A percentile compares a stretch with the other conserved stretches of the same genome.
These are phyloP conservation scores for Lepus europaeus DNA, from an alignment of 2,113 vertebrate species.

Conservation along the genomic window DNA sequence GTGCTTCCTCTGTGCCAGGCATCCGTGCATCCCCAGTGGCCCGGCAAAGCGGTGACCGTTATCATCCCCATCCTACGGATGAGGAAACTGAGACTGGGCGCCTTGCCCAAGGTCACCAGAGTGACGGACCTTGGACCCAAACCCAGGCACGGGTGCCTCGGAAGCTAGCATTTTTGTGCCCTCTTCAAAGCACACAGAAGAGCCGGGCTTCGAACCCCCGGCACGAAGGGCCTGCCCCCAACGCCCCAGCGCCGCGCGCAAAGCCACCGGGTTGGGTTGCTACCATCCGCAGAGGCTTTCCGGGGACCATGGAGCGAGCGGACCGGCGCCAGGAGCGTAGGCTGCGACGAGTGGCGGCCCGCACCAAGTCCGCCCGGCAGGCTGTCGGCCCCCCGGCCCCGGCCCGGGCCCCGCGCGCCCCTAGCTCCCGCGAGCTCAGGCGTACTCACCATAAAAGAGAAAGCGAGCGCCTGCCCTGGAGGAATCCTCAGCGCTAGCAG, in stretches of 20 bases:
- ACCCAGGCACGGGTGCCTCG: not conserved
- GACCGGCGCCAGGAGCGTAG: not conserved
- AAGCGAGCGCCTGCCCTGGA: conserved; percentile 62
- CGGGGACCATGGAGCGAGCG: not conserved
- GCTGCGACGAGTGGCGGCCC: not conserved
- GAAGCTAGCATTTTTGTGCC: not conserved
- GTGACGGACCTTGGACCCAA: conserved; percentile 20
- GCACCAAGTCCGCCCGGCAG: not conserved
- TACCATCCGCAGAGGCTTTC: conserved; percentile 19
- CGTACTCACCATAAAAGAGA: conserved; percentile 81
- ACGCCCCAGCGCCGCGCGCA: not conserved
- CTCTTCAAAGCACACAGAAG: conserved; percentile 8
- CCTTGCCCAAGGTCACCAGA: conserved; percentile 73
- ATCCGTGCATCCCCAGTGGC: not conserved
- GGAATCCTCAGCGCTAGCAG: conserved; percentile 65
- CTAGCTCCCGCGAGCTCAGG: not conserved
- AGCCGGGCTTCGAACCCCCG: conserved; percentile 36
- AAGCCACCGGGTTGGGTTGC: not conserved
- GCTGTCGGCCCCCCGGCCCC: not conserved
- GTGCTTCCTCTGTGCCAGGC: not conserved
- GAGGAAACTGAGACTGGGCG: conserved; percentile 50
- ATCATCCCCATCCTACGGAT: conserved; percentile 32
- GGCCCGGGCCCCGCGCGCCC: not conserved
- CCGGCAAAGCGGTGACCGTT: not conserved
- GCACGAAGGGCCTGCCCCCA: not conserved